phyloP scores from a whole-genome alignment of 35 echinoderm and acorn worm species.

The Lytechinus variegatus region DNA sequence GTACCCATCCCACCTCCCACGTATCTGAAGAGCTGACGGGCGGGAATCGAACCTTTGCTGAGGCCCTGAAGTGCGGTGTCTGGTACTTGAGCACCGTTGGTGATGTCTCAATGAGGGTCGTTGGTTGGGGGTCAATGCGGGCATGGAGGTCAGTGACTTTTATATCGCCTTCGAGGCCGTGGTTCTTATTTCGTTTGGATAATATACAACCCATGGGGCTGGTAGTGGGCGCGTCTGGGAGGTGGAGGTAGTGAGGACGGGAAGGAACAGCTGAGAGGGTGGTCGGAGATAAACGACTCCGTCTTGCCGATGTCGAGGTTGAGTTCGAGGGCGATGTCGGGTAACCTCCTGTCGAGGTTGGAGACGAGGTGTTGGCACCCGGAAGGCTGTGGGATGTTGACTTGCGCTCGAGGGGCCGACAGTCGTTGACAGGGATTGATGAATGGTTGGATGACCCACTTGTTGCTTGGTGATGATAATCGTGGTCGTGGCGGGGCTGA shows the following conservation, averaged over 20 bases:
- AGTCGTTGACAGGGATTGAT: background rate
- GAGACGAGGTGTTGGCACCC: background rate
- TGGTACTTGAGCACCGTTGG: conserved; percentile 96
- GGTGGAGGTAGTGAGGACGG: conserved; percentile 48
- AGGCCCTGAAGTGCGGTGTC: conserved; percentile 93
- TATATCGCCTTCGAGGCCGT: conserved; percentile 90
- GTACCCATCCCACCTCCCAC: conserved; percentile 98
- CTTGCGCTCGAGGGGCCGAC: background rate
- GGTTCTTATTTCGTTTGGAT: conserved; percentile 91
- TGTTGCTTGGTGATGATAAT: background rate
- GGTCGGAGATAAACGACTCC: conserved; percentile 24
- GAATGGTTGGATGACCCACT: conserved; percentile 1
- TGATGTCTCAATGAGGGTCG: conserved; percentile 87
- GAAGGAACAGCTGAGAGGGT: conserved; percentile 25
- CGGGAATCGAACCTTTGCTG: conserved; percentile 91
- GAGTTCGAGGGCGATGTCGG: background rate
- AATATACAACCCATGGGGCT: conserved; percentile 98
- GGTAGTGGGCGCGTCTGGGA: background rate
- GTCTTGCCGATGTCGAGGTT: conserved; percentile 19
- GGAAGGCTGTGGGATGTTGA: conserved; percentile 8
- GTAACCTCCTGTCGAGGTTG: background rate
- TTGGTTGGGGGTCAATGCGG: conserved; percentile 90
- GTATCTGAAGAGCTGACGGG: conserved; percentile 83
- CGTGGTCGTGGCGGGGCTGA: background rate
- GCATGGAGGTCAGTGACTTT: conserved; percentile 95